A percentile compares a stretch with the other conserved stretches of the same genome.
Evolutionary conservation across 2,113 vertebrate genomes (phyloP).

Genomic region (Thermophis baileyi): DNA sequence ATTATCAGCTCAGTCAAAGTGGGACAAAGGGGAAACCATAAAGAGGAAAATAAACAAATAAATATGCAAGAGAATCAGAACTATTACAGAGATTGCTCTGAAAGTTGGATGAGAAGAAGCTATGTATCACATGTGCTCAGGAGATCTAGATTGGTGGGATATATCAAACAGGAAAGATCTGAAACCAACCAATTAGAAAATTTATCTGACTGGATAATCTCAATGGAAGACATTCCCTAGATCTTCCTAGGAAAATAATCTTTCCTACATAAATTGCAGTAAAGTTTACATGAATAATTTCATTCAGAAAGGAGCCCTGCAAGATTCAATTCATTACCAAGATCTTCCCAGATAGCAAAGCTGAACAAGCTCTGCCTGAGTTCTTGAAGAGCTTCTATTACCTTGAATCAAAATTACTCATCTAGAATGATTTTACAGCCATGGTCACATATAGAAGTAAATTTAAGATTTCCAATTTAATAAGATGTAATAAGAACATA

Average conservation of each 20-base stretch:
- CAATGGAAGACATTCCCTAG: background rate
- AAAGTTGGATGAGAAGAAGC: background rate
- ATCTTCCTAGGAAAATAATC: background rate
- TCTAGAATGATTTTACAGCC: background rate
- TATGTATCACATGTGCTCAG: background rate
- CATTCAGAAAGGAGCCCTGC: background rate
- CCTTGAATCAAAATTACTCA: too few relatives aligned
- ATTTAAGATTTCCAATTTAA: background rate
- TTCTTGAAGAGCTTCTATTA: background rate
- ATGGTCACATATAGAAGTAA: background rate
- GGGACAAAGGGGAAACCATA: background rate
- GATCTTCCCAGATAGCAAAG: background rate
- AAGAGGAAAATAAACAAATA: background rate
- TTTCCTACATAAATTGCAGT: background rate
- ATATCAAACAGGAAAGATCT: background rate
- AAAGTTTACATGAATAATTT: background rate
- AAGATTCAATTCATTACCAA: background rate
- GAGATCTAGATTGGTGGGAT: background rate
- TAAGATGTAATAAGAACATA: background rate
- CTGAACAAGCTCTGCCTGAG: background rate
- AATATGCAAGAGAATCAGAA: background rate
- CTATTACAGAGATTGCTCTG: background rate
- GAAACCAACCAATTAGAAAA: background rate
- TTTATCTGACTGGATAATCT: background rate
- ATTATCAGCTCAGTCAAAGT: background rate